Base-by-base conservation (phyloP, 2,113 vertebrate species). In the Pogona vitticeps region DNA sequence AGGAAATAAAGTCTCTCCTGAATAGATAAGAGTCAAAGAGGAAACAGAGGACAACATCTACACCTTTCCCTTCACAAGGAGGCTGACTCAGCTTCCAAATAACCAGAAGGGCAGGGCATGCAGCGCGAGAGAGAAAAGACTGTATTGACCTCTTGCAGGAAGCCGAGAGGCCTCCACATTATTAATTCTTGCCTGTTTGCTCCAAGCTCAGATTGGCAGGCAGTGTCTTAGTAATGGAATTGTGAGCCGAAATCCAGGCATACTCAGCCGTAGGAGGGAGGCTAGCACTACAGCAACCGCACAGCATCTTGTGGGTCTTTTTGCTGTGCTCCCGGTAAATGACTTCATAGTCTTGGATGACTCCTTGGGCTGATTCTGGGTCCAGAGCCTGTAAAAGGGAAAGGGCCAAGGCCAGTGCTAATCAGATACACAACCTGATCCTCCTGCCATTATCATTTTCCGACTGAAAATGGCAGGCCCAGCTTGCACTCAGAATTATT, bases 131-230 rank as follows among this genome's bases (percentile, higher is more conserved):
- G 15, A 28, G 56, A 65, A 68, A 63, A 36, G 26, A 33, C 33
- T 23, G 20, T 2, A 26, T 21, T 3, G 23, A 14, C 21, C 9
- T 31, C 38, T 2, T 52, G 28, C 2, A n/a, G 10, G 56, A 9
- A 42, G 58, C 5, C 4, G 71, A 14, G 1, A 12, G 6, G 61
- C 9, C 56, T 6, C 14, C 1, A 2, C 26, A 23, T 58, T 26
- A 23, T 75, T 56, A n/a, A 75, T 7, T 15, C 88, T 91, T 89
- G 94, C 95, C 95, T 88, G 91, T 81, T 80, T 90, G 93, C 31
- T 77, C 40, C 85, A 94, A 31, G 70, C 91, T 92, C 63, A 95
- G 88, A 63, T 88, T 91, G 78, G 90, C 67, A 42, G 61, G 40
- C 18, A 18, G 56, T 0, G 59, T 85, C 87, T 75, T 59, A 68